Conservation (phyloP, 2,113 vertebrate genomes). For the Dendrocopos noguchii region DNA sequence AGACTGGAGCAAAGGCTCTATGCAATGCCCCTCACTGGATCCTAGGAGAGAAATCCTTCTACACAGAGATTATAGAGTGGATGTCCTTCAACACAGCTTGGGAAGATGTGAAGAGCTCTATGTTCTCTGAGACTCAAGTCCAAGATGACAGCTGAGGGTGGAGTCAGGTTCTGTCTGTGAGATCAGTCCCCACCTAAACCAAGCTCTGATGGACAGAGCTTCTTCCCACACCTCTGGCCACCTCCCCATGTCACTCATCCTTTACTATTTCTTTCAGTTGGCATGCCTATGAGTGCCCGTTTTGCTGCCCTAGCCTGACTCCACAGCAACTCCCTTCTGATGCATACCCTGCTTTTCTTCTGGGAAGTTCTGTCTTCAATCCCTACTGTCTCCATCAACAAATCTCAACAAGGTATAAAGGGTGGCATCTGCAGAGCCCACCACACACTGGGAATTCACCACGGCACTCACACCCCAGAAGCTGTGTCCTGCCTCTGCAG, state of each 20-base stretch:
- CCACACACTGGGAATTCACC: no score
- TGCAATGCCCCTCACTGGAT: no score
- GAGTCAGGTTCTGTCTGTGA: neutral
- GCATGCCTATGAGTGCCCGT: no score
- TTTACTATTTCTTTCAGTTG: neutral
- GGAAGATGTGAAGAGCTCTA: neutral
- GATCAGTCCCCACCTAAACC: neutral
- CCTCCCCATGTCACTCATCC: neutral
- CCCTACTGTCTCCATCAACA: neutral
- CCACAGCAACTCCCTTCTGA: neutral
- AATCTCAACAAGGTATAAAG: neutral
- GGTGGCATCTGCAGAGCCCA: neutral
- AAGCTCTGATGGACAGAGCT: neutral
- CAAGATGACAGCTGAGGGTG: neutral
- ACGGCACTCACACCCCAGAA: no score
- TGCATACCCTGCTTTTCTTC: neutral
- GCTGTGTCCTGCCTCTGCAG: no score
- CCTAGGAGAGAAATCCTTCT: no score
- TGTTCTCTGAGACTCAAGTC: neutral
- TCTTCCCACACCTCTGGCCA: neutral
- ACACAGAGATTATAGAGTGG: no score
- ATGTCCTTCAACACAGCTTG: no score
- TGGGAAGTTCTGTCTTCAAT: neutral
- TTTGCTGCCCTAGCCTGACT: neutral
- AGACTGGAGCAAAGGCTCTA: no score